phyloP scores from a whole-genome alignment of 2,797 vertebrate genomes.

The Sarcoramphus papa region DNA sequence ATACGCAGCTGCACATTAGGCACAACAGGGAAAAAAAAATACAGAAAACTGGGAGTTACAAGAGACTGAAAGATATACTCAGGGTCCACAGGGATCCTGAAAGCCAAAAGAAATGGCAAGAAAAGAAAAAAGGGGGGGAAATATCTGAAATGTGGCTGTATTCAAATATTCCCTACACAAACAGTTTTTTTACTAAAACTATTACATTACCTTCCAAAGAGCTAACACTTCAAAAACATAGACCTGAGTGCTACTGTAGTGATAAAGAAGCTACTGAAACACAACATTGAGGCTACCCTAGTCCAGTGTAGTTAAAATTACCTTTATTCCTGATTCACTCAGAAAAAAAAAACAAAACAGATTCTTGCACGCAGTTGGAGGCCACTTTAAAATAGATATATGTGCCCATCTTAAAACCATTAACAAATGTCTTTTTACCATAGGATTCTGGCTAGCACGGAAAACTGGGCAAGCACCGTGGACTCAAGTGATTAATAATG shows the following conservation, averaged over 20 bases:
- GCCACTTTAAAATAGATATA: not conserved
- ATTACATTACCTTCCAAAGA: not conserved
- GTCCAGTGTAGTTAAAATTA: not conserved
- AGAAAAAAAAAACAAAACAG: not conserved
- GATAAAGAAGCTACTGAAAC: not conserved
- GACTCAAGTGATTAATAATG: slow-evolving; percentile 40
- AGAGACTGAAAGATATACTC: not conserved
- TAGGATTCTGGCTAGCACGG: not conserved
- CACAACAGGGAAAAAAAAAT: not conserved
- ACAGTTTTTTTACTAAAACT: not conserved
- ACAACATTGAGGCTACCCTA: not conserved
- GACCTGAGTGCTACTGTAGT: not conserved
- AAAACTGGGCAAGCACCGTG: not conserved
- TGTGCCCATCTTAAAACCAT: not conserved
- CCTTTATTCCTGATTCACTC: not conserved
- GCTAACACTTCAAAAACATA: not conserved
- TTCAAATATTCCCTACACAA: not conserved
- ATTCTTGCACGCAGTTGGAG: not conserved
- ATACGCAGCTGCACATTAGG: fast-evolving
- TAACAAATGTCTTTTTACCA: not conserved
- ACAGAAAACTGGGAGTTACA: not conserved
- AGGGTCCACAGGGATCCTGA: not conserved
- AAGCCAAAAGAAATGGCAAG: not conserved
- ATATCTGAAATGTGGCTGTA: not conserved
- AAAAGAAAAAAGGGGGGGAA: fast-evolving